Conservation (phyloP, 2,113 vertebrate genomes). For the Alouatta palliata region DNA sequence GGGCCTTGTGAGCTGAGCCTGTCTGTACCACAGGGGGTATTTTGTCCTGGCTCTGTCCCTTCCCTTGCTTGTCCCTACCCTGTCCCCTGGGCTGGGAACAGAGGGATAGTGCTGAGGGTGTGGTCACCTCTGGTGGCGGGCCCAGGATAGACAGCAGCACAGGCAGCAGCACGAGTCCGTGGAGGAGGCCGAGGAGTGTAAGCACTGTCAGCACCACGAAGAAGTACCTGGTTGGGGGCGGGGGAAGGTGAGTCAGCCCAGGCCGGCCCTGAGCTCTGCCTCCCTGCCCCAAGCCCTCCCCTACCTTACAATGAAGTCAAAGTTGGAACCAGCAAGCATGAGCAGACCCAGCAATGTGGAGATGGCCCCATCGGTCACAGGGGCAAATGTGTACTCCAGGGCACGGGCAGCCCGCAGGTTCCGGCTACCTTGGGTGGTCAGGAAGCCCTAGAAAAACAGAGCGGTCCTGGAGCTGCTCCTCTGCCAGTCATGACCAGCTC, state of each 20-base stretch:
- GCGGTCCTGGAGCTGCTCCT: not conserved
- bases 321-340: slow-evolving; percentile 87
- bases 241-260: not conserved
- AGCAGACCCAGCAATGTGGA: slow-evolving; percentile 89
- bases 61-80: not conserved
- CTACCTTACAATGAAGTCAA: slow-evolving; percentile 90
- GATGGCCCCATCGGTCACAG: slow-evolving; percentile 86
- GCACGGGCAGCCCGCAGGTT: slow-evolving; percentile 82
- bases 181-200: slow-evolving; percentile 94
- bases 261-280: not conserved
- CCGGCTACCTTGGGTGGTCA: slow-evolving; percentile 84
- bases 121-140: slow-evolving; percentile 92
- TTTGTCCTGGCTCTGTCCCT: not conserved
- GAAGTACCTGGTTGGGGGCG: slow-evolving; percentile 90
- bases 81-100: not conserved
- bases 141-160: slow-evolving; percentile 96
- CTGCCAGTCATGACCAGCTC: not conserved
- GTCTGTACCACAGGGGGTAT: not conserved
- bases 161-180: slow-evolving; percentile 95
- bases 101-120: not conserved
- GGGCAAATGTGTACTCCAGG: slow-evolving; percentile 87
- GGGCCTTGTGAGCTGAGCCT: not conserved
- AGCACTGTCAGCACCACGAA: slow-evolving; percentile 95
- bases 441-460: slow-evolving; percentile 84
- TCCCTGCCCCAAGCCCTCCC: not conserved